phyloP scores from a whole-genome alignment of 2,113 vertebrate species.

The Campylorhamphus procurvoides region DNA sequence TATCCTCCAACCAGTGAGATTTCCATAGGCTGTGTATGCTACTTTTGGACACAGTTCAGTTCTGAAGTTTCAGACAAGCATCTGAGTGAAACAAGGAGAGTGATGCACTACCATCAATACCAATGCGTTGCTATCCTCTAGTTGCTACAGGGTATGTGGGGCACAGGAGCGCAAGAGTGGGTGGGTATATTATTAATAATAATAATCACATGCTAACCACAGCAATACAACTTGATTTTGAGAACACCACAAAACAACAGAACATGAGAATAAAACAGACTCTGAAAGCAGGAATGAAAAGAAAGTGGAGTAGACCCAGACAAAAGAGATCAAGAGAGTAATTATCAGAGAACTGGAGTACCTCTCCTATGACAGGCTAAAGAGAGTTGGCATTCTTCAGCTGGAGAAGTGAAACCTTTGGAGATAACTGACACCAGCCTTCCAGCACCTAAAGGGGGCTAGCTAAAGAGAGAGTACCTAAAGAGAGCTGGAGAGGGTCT shows the following conservation, averaged over 20 bases:
- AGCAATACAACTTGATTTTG: not conserved
- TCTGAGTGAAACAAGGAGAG: not conserved
- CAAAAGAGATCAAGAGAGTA: not conserved
- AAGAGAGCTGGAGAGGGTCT: rapidly evolving
- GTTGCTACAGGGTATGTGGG: not conserved
- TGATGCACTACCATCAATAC: not conserved
- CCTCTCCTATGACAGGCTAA: not conserved
- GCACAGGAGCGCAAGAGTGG: not conserved
- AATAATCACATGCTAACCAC: not conserved
- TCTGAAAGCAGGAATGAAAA: not conserved
- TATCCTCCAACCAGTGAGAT: not conserved
- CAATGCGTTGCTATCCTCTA: not conserved
- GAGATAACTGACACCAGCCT: not conserved
- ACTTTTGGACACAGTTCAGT: not conserved
- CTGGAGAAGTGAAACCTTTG: not conserved
- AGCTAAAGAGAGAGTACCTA: not conserved
- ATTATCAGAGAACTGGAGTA: not conserved
- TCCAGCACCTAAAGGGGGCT: not conserved
- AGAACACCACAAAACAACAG: not conserved
- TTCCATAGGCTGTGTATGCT: not conserved
- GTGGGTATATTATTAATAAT: not conserved
- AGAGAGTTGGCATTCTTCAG: not conserved
- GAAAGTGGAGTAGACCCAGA: not conserved
- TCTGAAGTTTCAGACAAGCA: not conserved
- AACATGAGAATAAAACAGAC: not conserved